These are phyloP conservation scores for Arothron firmamentum DNA, from an alignment of 2,113 vertebrate genomes.

Conservation along the genomic window DNA sequence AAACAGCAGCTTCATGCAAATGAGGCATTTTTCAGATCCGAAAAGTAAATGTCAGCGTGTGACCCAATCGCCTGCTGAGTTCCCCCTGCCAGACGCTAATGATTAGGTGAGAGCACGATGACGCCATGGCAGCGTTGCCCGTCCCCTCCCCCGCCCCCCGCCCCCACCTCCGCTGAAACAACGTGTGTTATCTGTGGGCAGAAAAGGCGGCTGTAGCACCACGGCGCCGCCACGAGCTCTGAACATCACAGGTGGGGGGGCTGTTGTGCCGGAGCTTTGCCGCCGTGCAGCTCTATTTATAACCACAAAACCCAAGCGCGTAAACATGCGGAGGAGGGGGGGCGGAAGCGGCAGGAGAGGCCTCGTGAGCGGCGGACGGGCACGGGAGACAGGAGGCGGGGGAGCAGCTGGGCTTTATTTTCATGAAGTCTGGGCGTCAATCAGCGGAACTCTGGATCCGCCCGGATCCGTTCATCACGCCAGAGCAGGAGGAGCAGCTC, in stretches of 20 bases:
- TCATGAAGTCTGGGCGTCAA: constrained; percentile 41
- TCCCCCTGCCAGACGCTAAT: constrained; percentile 18
- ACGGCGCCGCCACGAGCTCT: constrained; percentile 23
- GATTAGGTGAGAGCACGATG: constrained; percentile 18
- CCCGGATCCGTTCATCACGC: background rate
- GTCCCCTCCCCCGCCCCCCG: too few relatives aligned
- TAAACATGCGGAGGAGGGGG: constrained; percentile 22
- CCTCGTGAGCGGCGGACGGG: constrained; percentile 9
- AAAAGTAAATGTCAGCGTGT: constrained; percentile 50
- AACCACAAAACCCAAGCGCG: constrained; percentile 19
- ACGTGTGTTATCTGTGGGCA: constrained; percentile 23
- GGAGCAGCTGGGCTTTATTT: constrained; percentile 35
- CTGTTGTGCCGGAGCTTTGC: constrained; percentile 35
- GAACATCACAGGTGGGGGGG: constrained; percentile 44
- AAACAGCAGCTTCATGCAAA: constrained; percentile 9
- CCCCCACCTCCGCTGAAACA: constrained; percentile 21
- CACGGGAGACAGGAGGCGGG: constrained; percentile 16
- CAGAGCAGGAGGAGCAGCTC: constrained; percentile 27
- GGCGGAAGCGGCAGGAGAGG: constrained; percentile 16
- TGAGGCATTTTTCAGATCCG: constrained; percentile 33
- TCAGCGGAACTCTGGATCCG: constrained; percentile 23
- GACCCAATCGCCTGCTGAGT: constrained; percentile 33
- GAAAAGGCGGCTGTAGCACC: constrained; percentile 33
- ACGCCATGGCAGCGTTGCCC: constrained; percentile 10
- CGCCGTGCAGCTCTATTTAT: constrained; percentile 50